Conservation (phyloP, 2,113 vertebrate species). For the Gulo gulo region DNA sequence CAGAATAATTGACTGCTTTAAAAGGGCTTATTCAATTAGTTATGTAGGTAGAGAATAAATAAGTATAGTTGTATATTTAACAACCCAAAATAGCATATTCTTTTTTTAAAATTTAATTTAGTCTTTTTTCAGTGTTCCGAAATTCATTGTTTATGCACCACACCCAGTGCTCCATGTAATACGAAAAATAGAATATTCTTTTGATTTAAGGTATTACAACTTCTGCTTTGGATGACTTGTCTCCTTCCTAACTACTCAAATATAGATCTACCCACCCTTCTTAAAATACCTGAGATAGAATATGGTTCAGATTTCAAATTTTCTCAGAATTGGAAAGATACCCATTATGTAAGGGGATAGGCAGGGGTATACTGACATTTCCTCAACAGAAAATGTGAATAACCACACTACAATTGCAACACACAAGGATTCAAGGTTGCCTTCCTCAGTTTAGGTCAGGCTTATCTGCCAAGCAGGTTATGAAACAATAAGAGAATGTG, state of each 20-base stretch:
- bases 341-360: background rate
- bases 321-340: background rate
- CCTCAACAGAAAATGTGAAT: background rate
- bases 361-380: background rate
- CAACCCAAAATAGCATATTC: background rate
- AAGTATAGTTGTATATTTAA: background rate
- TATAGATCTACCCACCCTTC: background rate
- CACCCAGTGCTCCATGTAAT: no score
- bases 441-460: background rate
- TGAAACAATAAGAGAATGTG: background rate
- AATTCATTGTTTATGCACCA: no score
- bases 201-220: background rate
- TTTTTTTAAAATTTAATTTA: background rate
- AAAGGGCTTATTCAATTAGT: background rate
- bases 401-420: background rate
- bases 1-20: background rate
- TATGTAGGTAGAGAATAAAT: background rate
- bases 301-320: background rate
- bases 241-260: background rate
- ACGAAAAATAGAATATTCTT: background rate
- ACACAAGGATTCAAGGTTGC: background rate
- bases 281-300: background rate
- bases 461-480: background rate
- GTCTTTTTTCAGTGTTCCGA: no score
- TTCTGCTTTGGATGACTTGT: background rate